Evolutionary conservation across 2,113 vertebrate species (phyloP).

Genomic region (Lepisosteus oculatus): DNA sequence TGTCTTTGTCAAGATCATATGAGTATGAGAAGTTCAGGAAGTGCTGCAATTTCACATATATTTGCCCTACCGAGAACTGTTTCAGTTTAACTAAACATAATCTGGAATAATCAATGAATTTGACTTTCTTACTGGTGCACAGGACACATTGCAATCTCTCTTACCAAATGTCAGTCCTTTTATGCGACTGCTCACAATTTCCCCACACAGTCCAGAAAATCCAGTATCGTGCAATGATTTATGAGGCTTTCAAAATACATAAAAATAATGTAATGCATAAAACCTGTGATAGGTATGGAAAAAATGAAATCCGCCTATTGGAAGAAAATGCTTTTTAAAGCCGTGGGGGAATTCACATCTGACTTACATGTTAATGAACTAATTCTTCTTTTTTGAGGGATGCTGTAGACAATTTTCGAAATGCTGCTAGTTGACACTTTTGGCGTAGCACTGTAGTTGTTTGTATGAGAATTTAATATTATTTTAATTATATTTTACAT

Average conservation of each 20-base stretch:
- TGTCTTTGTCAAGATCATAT: neutral
- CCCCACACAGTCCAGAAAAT: neutral
- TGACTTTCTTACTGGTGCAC: neutral
- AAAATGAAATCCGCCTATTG: constrained; percentile 28
- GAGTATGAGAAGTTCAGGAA: neutral
- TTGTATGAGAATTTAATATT: too few species aligned
- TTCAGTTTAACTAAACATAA: neutral
- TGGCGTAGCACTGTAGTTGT: too few species aligned
- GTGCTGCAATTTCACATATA: neutral
- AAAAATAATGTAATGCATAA: constrained; percentile 29
- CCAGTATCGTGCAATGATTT: neutral
- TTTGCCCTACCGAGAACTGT: neutral
- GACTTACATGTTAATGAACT: constrained; percentile 33
- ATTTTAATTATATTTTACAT: too few species aligned
- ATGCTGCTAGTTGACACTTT: constrained; percentile 15
- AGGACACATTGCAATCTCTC: neutral
- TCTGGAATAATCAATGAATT: neutral
- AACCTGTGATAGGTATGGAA: constrained; percentile 27
- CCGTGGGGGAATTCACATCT: constrained; percentile 24
- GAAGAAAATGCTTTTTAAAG: constrained; percentile 24
- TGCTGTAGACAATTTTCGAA: constrained; percentile 25
- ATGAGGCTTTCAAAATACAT: constrained; percentile 12
- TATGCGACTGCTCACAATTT: neutral
- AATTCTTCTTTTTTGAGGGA: constrained; percentile 23
- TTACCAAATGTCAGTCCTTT: neutral